Evolutionary conservation across 2,113 vertebrate species (phyloP), one percentile per base, ranked within the genome.

Genomic region (Gallinago media): DNA sequence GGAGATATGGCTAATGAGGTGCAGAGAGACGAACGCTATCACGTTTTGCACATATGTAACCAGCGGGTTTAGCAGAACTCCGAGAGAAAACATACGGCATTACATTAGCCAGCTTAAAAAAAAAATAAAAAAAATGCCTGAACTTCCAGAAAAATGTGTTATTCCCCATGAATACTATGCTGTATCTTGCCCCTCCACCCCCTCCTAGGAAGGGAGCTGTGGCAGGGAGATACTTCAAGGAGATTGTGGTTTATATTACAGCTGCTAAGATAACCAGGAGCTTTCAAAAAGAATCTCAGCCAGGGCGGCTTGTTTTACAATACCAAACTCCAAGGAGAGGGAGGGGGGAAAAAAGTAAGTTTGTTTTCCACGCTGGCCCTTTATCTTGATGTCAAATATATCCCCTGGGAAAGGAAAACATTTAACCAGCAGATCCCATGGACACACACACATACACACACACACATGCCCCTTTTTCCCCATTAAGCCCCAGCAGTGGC

Each of bases 371-470:
- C 18, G 0, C 96, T 96, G 76, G 79, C 88, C 62, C 88, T 96
- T 97, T 92, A 96, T 97, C 96, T 97, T 89, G 96, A 89, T 97
- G 95, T 97, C 88, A 96, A 97, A 97, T 95, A 96, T 95, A 97
- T 96, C 91, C 96, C 91, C 95, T 96, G 96, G 96, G 96, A 96
- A 96, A 96, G 91, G 95, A 96, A 96, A 97, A 97, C 96, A 96
- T 96, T 97, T 91, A 94, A 95, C 56, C 94, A 94, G 94, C 92
- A 96, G 96, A 96, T 95, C 88, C 92, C 95, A 92, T 80, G 85
- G 92, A 85, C 89, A 91, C 84, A 82, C 85, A 92, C 14, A 47
- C 31, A 32, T 42, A 49, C 63, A 58, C 7, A 21, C 44, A 46
- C 9, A 8, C 70, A 61, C 74, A 76, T 14, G 15, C 0, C 7